Base-by-base conservation (phyloP, 92 coral and sea anemone species). In the Epizoanthus ramosus region DNA sequence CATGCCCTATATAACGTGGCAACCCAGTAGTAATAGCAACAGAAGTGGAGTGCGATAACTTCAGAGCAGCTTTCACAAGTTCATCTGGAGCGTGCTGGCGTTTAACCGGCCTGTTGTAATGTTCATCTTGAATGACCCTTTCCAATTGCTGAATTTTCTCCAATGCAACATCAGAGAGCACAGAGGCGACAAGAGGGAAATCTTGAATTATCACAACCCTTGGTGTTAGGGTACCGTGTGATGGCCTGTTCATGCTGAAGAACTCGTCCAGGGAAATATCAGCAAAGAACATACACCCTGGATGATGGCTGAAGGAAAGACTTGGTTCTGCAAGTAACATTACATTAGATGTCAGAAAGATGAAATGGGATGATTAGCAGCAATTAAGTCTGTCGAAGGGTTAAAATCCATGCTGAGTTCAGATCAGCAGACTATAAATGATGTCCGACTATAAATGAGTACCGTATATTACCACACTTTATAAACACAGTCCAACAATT, bases 221-320 rank as follows among this genome's bases (percentile, higher is more conserved):
- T 35, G 95, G 92, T 21, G 71, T 72, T 16, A 79, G 83, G 53
- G 85, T 86, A 16, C 81, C 88, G 33, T 80, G 71, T 22, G 83
- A 57, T 43, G 93, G 85, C 24, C 85, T 88, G 66, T 75, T 74
- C 19, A 39, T 50, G 10, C 75, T 84, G 71, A 87, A 84, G 79
- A 87, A 91, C 15, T 89, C 86, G 0, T 85, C 84, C 2, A 76
- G 80, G 23, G 71, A 39, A 7, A 87, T 71, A 74, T 95, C 98
- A 73, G 90, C 77, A 19, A 79, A 71, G 75, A 80, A 88, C 87
- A 95, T 68, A 52, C 60, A 59, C n/a, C 94, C 94, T 73, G 93
- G 97, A 18, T 91, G 80, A 76, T 93, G 94, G 59, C 84, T 88
- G 79, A 93, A 90, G 65, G 94, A 85, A 17, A 83, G 71, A 45